Base-by-base conservation (phyloP, 1,140 invertebrate species). In the Wiebesia pumilae region DNA sequence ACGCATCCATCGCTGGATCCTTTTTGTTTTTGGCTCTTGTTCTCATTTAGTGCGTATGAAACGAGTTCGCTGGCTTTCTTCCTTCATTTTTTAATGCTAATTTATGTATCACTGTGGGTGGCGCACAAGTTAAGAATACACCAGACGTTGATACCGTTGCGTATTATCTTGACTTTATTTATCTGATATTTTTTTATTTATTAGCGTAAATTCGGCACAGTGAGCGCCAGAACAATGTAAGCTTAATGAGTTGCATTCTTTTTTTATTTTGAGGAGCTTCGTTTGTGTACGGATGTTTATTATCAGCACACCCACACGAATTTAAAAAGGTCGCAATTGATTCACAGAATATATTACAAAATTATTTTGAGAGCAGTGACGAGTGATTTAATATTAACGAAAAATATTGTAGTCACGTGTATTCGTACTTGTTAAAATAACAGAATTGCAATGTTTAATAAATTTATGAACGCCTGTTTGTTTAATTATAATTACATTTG, bases 51-150 rank as follows among this genome's bases (percentile, higher is more conserved):
- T 65, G 30, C 33, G 33, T 16, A 16, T 54, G 51, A 16, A 54
- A 54, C 51, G 51, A 54, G 51, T 54, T 54, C 51, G 19, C 51
- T 3, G 51, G 51, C 51, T 54, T 54, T 54, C 19, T 54, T 16
- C 51, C 51, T 54, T 16, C 7, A 6, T 73, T 73, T 62, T 79
- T 58, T 1, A 79, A 58, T 79, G 47, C n/a, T 27, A 58, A 79
- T 79, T 79, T 58, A 79, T 79, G 30, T 30, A 30, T 27, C n/a
- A n/a, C n/a, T 43, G 54, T 80, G 78, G 78, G 78, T 80, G 78
- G 78, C 35, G 30, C 33, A 19, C 78, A 51, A 80, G 43, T 27
- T 77, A 35, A 47, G 43, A 73, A 40, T 73, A 35, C 69, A 73
- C 35, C 38, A 21, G 33, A 14, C 19, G 35, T 27, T 40, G 35